Conservation (phyloP, 1,140 invertebrate species). For the Gyrodactylus bullatarudis region DNA sequence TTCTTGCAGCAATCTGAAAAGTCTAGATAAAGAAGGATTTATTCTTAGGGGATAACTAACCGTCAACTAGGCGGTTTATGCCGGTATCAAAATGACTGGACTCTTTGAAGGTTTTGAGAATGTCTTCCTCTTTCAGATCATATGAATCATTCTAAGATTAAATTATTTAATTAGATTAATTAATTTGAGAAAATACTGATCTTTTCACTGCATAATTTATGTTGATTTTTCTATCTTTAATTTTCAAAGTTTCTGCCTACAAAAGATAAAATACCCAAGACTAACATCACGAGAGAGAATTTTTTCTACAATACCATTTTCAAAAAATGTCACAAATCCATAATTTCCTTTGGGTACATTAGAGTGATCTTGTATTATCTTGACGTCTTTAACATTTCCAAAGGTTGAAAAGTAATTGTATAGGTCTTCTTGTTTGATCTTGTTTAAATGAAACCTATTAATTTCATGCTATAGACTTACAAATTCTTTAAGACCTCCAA, state of each 20-base stretch:
- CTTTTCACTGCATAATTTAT: neutral
- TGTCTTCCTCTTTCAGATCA: neutral
- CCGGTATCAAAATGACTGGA: too few species aligned
- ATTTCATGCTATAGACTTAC: neutral
- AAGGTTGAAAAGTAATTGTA: neutral
- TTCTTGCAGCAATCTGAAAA: too few species aligned
- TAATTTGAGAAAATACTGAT: neutral
- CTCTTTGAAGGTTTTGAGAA: too few species aligned
- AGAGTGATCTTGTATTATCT: neutral
- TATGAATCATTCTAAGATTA: neutral
- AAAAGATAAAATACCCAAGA: neutral
- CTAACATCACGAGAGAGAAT: neutral
- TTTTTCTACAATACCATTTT: neutral
- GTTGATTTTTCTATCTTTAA: neutral
- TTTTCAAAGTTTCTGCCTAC: neutral
- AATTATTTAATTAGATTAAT: neutral
- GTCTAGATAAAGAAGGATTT: neutral
- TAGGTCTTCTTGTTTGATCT: neutral
- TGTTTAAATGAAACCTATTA: neutral
- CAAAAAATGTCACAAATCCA: neutral
- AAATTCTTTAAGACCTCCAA: neutral
- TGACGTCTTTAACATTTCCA: neutral
- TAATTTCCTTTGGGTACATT: neutral
- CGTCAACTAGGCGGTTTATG: too few species aligned
- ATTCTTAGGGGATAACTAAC: neutral